phyloP scores from a whole-genome alignment of 2,797 vertebrate genomes.

The Dipus sagitta region DNA sequence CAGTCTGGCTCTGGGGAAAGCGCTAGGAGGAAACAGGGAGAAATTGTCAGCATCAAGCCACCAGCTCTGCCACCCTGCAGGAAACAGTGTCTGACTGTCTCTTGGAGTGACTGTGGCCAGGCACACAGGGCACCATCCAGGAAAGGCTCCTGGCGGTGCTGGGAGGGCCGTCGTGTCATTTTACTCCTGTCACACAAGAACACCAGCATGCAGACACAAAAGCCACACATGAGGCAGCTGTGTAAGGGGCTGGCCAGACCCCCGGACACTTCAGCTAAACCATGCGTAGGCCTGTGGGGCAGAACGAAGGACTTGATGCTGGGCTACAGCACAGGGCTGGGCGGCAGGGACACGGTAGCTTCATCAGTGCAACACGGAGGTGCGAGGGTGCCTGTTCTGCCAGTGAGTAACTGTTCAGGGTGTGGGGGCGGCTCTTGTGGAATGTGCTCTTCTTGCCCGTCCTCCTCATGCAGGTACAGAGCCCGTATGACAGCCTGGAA shows the following conservation, averaged over 20 bases:
- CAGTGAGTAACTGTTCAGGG: too few relatives aligned
- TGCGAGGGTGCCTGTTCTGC: too few relatives aligned
- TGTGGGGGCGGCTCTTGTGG: too few relatives aligned
- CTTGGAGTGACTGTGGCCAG: fast-evolving
- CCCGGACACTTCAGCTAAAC: background rate
- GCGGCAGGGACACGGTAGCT: background rate
- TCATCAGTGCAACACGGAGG: too few relatives aligned
- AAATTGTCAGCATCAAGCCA: fast-evolving
- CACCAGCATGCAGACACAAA: too few relatives aligned
- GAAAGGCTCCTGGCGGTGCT: too few relatives aligned
- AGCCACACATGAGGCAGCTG: background rate
- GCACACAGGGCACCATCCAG: background rate
- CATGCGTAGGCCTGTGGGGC: background rate
- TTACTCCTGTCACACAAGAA: background rate
- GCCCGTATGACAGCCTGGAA: background rate
- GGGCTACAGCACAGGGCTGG: fast-evolving
- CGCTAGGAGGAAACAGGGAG: background rate
- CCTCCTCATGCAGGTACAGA: background rate
- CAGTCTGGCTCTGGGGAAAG: background rate
- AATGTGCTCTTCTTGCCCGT: background rate
- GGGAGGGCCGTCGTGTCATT: background rate
- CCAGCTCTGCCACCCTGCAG: background rate
- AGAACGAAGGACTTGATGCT: fast-evolving
- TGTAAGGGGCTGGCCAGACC: background rate
- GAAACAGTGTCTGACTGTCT: background rate